Evolutionary conservation across 2,888 invertebrate species (phyloP).

Genomic region (Busseola fusca): DNA sequence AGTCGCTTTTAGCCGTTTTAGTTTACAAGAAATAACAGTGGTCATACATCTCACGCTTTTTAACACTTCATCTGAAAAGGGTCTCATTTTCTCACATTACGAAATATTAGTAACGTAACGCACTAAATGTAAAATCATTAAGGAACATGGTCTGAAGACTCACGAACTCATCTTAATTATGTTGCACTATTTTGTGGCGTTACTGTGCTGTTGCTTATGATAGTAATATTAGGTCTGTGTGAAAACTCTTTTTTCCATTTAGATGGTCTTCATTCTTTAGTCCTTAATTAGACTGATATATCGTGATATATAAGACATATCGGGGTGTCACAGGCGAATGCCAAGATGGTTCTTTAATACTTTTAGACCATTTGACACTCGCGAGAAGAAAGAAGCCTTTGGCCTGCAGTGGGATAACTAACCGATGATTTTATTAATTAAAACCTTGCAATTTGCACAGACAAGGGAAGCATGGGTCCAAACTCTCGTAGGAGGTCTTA

Average conservation of each 20-base stretch:
- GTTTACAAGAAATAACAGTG: background rate
- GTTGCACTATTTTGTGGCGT: slow-evolving; percentile 22
- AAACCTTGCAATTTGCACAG: too few species aligned
- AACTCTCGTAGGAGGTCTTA: background rate
- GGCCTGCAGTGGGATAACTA: background rate
- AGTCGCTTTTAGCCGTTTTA: background rate
- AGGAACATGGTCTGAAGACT: background rate
- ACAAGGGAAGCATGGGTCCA: background rate
- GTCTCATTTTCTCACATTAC: slow-evolving; percentile 11
- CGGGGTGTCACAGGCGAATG: background rate
- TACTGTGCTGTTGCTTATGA: slow-evolving; percentile 6
- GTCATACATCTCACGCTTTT: slow-evolving; percentile 12
- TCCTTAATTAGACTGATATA: too few species aligned
- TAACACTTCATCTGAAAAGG: slow-evolving; percentile 5
- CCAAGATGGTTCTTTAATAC: background rate
- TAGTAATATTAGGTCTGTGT: slow-evolving; percentile 13
- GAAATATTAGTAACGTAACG: background rate
- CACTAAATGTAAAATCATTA: slow-evolving; percentile 21
- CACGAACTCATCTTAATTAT: slow-evolving; percentile 14
- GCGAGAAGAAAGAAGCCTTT: background rate
- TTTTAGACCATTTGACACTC: too few species aligned
- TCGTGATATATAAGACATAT: too few species aligned
- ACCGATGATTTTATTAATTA: too few species aligned
- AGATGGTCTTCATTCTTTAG: background rate
- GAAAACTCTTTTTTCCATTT: background rate